Conservation (phyloP, 2,888 invertebrate species). For the Teleiodes luculella region DNA sequence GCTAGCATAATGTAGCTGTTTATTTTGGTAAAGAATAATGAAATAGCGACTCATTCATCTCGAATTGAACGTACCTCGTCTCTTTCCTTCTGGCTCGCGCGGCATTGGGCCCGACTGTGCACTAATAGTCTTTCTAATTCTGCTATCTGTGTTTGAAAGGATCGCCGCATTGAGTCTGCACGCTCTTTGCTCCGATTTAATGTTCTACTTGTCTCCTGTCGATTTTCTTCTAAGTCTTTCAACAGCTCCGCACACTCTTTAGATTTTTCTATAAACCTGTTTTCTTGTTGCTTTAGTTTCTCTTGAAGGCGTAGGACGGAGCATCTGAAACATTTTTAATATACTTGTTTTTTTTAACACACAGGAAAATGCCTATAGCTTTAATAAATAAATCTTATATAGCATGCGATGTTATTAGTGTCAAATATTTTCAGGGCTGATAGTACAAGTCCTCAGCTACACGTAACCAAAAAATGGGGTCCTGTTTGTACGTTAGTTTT, state of each 20-base stretch:
- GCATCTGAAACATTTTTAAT: slow-evolving; percentile 35
- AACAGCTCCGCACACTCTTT: slow-evolving; percentile 42
- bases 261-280: slow-evolving; percentile 47
- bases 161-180: slow-evolving; percentile 52
- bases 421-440: no score
- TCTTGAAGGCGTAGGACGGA: slow-evolving; percentile 50
- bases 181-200: slow-evolving; percentile 51
- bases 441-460: no score
- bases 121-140: slow-evolving; percentile 63
- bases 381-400: no score
- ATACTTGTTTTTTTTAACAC: no score
- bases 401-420: no score
- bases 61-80: no score
- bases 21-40: no score
- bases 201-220: slow-evolving; percentile 44
- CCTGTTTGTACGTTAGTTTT: no score
- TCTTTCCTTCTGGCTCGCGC: slow-evolving; percentile 60
- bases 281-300: slow-evolving; percentile 48
- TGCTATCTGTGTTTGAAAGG: slow-evolving; percentile 58
- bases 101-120: slow-evolving; percentile 58
- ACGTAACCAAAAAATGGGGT: no score
- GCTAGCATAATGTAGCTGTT: no score
- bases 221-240: slow-evolving; percentile 53
- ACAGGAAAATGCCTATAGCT: no score
- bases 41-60: slow-evolving; percentile 22